phyloP scores from a whole-genome alignment of 2,888 invertebrate genomes.

The Oxycera nigricornis region DNA sequence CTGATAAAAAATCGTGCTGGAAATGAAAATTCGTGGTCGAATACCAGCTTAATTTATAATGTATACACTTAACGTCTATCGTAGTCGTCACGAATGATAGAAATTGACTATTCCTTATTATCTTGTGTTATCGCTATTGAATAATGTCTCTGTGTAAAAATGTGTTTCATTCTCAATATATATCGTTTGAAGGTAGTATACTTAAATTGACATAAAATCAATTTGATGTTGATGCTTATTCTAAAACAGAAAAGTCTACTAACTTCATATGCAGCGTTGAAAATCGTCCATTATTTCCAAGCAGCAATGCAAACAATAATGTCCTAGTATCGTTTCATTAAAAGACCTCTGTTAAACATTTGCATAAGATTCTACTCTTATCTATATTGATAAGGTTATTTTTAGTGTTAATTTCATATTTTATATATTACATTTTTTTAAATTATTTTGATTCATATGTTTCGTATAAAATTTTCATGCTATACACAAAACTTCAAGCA shows the following conservation, averaged over 20 bases:
- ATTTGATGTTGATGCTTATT: slow-evolving; percentile 15
- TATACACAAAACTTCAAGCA: slow-evolving; percentile 38
- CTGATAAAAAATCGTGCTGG: too few species aligned
- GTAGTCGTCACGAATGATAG: neutral
- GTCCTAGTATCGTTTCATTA: neutral
- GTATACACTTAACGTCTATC: too few species aligned
- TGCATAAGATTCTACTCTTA: slow-evolving; percentile 45
- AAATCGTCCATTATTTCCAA: neutral
- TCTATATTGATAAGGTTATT: too few species aligned
- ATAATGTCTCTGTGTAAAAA: slow-evolving; percentile 1
- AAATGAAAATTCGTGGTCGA: too few species aligned
- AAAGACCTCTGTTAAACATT: too few species aligned
- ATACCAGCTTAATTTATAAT: too few species aligned
- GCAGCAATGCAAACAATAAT: neutral
- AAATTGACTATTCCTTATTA: neutral
- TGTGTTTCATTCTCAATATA: slow-evolving; percentile 3
- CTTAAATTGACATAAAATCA: slow-evolving; percentile 44
- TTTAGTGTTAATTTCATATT: slow-evolving; percentile 4
- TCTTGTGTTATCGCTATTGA: neutral
- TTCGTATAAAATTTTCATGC: slow-evolving; percentile 45
- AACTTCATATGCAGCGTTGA: neutral
- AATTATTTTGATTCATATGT: slow-evolving; percentile 45
- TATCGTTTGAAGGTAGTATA: slow-evolving; percentile 40
- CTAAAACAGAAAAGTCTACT: neutral
- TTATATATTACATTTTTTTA: slow-evolving; percentile 34